These are phyloP conservation scores for Griposia aprilina DNA, from an alignment of 2,888 invertebrate species.

Conservation along the genomic window DNA sequence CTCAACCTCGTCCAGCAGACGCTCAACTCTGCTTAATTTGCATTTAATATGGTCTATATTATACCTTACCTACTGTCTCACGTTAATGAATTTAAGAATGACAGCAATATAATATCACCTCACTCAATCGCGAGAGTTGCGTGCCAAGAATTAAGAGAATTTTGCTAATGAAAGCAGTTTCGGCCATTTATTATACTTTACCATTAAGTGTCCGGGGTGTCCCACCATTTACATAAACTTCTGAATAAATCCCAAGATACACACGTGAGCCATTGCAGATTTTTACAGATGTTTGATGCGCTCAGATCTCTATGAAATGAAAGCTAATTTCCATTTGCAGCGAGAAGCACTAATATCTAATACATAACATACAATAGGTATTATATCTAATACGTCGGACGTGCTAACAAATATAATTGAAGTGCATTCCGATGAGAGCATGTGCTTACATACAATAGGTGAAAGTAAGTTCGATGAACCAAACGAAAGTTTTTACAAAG, in stretches of 20 bases:
- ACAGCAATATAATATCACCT: constrained; percentile 66
- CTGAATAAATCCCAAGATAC: constrained; percentile 16
- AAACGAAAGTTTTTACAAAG: constrained; percentile 87
- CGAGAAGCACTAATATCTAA: constrained; percentile 53
- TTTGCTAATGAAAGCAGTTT: constrained; percentile 61
- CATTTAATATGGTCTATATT: constrained; percentile 37
- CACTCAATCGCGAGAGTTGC: constrained; percentile 46
- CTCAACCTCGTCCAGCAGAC: constrained; percentile 64
- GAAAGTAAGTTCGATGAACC: constrained; percentile 90
- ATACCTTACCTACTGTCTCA: constrained; percentile 41
- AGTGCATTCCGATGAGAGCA: constrained; percentile 87
- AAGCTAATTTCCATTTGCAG: constrained; percentile 64
- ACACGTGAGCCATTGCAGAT: constrained; percentile 9
- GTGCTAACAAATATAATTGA: constrained; percentile 85
- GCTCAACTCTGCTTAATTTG: constrained; percentile 53
- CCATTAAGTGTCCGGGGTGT: constrained; percentile 16
- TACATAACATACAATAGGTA: constrained; percentile 70
- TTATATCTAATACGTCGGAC: constrained; percentile 77
- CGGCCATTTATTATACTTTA: constrained; percentile 35
- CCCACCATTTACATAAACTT: constrained; percentile 29
- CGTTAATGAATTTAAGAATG: constrained; percentile 65
- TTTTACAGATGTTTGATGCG: constrained; percentile 18
- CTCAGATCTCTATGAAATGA: constrained; percentile 43
- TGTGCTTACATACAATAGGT: constrained; percentile 87
- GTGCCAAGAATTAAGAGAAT: constrained; percentile 67